phyloP scores from a whole-genome alignment of 1,140 invertebrate species.

The Daktulosphaira vitifoliae region DNA sequence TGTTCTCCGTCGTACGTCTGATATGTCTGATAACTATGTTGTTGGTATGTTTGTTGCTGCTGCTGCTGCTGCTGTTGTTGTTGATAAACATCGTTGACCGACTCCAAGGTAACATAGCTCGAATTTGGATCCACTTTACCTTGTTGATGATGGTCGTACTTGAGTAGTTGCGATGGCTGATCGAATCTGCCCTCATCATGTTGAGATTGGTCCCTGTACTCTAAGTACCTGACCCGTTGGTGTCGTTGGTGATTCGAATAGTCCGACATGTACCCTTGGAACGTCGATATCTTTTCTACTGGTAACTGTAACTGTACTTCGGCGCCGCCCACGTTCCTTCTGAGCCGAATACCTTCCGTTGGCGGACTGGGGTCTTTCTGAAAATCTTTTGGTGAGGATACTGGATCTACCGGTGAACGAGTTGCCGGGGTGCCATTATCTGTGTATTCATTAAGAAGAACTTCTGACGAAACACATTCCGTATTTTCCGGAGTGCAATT shows the following conservation, averaged over 20 bases:
- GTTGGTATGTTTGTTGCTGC: slow-evolving; percentile 18
- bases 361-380: slow-evolving; percentile 15
- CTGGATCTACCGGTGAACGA: background rate
- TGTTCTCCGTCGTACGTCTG: background rate
- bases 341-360: background rate
- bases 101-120: background rate
- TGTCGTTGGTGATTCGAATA: background rate
- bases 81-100: background rate
- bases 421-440: background rate
- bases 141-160: slow-evolving; percentile 32
- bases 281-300: slow-evolving; percentile 16
- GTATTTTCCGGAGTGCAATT: slow-evolving; percentile 15
- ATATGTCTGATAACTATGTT: slow-evolving; percentile 7
- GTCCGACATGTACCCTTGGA: slow-evolving; percentile 7
- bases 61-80: slow-evolving; percentile 12
- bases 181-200: slow-evolving; percentile 2
- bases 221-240: slow-evolving; percentile 12
- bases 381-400: background rate
- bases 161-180: slow-evolving; percentile 8
- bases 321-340: background rate
- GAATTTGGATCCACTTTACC: background rate
- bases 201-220: background rate
- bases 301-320: slow-evolving; percentile 18
- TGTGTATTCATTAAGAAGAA: background rate
- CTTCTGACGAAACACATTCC: slow-evolving; percentile 21